phyloP scores from a whole-genome alignment of 2,888 invertebrate species.

The Cephalotes varians region DNA sequence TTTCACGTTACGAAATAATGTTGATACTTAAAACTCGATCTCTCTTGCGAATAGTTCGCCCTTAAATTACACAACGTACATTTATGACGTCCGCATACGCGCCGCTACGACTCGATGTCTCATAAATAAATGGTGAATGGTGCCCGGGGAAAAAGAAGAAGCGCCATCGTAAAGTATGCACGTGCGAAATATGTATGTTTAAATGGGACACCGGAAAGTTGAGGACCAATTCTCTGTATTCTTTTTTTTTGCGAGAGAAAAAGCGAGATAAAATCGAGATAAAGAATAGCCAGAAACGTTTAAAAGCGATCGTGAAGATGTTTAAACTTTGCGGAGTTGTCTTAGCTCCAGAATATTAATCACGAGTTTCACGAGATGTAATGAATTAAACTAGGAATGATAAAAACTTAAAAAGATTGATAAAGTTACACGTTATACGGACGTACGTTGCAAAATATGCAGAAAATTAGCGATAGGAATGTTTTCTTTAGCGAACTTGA shows the following conservation, averaged over 20 bases:
- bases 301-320: not conserved
- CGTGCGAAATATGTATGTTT: constrained; percentile 34
- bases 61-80: constrained; percentile 39
- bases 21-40: constrained; percentile 37
- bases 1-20: not conserved
- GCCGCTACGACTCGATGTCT: constrained; percentile 30
- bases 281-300: not conserved
- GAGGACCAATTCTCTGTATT: not conserved
- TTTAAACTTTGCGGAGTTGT: not conserved
- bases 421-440: not conserved
- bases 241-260: too few species aligned
- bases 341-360: not conserved
- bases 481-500: constrained; percentile 17
- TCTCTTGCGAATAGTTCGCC: constrained; percentile 18
- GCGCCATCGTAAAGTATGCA: constrained; percentile 33
- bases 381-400: constrained; percentile 3
- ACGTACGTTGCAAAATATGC: not conserved
- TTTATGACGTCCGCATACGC: constrained; percentile 30
- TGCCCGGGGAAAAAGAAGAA: constrained; percentile 36
- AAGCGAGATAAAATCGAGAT: not conserved
- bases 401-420: constrained; percentile 6
- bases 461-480: not conserved
- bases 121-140: constrained; percentile 42
- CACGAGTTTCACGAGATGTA: not conserved
- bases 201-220: not conserved